These are phyloP conservation scores for Anastatus disparis DNA, from an alignment of 1,140 invertebrate species.

Conservation along the genomic window DNA sequence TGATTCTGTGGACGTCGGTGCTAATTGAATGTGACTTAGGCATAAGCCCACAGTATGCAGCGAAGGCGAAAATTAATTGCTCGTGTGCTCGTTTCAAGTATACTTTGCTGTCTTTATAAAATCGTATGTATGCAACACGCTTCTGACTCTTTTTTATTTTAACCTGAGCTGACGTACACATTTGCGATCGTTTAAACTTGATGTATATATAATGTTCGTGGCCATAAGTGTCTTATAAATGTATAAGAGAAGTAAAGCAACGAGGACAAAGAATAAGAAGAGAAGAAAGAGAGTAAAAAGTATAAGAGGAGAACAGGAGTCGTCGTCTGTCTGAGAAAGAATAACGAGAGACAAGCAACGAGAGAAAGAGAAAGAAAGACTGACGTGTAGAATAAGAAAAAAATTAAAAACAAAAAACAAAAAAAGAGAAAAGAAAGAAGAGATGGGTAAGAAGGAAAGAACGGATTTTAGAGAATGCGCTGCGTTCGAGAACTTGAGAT, in stretches of 20 bases:
- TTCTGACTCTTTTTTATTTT: background rate
- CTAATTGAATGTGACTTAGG: slow-evolving; percentile 32
- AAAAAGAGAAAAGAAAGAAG: background rate
- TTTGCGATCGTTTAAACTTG: slow-evolving; percentile 4
- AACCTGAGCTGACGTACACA: too few species aligned
- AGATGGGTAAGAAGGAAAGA: slow-evolving; percentile 29
- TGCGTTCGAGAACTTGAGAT: background rate
- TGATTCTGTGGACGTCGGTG: slow-evolving; percentile 17
- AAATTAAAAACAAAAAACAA: too few species aligned
- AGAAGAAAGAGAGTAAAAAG: background rate
- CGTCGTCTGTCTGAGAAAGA: background rate
- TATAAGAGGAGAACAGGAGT: background rate
- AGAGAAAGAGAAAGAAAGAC: background rate
- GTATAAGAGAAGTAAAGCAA: background rate
- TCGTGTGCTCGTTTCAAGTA: slow-evolving; percentile 3
- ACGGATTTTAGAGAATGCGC: slow-evolving; percentile 26
- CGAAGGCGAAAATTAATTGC: slow-evolving; percentile 34
- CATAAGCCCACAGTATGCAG: background rate
- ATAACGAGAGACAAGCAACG: background rate
- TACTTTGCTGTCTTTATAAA: slow-evolving; percentile 26
- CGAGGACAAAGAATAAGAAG: background rate
- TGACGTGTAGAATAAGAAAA: slow-evolving; percentile 9
- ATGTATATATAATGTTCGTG: background rate
- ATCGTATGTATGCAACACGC: background rate
- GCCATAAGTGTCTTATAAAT: too few species aligned